These are phyloP conservation scores for Emys orbicularis DNA, from an alignment of 2,797 vertebrate genomes.

Conservation along the genomic window DNA sequence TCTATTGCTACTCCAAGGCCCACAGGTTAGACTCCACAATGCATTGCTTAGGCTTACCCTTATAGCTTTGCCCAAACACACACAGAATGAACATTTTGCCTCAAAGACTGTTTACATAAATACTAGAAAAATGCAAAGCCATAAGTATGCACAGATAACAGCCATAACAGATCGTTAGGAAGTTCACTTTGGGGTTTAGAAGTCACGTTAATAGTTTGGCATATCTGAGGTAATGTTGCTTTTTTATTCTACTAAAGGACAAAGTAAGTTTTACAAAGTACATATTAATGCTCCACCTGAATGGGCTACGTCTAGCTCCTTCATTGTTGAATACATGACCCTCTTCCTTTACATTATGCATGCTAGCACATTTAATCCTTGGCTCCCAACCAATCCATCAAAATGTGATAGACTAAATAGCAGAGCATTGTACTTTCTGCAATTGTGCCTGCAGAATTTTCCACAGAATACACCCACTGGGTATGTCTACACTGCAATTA, in stretches of 20 bases:
- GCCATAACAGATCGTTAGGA: rapidly evolving
- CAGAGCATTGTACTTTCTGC: rapidly evolving
- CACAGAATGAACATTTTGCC: not conserved
- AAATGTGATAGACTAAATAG: not conserved
- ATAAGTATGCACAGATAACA: not conserved
- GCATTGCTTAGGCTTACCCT: not conserved
- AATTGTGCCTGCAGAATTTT: not conserved
- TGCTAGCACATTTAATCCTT: not conserved
- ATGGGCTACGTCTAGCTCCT: rapidly evolving
- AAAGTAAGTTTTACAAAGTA: not conserved
- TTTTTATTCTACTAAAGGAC: not conserved
- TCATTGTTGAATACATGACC: not conserved
- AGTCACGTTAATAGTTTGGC: not conserved
- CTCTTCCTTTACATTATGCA: not conserved
- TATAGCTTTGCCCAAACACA: not conserved
- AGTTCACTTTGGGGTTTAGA: not conserved
- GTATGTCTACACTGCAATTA: not conserved
- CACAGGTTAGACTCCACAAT: not conserved
- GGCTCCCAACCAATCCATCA: rapidly evolving
- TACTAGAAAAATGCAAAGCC: not conserved
- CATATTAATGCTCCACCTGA: not conserved
- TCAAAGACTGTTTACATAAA: not conserved
- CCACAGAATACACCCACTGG: not conserved
- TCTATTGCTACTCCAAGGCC: not conserved
- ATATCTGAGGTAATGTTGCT: not conserved